Conservation (phyloP, 2,797 vertebrate species). For the Helostoma temminkii region DNA sequence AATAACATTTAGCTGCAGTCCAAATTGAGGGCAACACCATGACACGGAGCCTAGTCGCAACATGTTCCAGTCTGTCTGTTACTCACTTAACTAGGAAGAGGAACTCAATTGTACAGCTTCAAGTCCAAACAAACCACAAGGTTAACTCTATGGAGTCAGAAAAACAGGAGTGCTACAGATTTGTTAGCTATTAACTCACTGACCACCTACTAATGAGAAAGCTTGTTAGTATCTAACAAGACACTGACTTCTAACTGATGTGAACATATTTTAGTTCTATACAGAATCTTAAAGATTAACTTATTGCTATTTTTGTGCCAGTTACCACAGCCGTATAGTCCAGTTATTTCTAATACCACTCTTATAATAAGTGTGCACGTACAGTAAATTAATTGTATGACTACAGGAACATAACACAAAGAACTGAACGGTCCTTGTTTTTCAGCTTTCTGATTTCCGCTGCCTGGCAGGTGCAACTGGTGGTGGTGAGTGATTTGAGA, state of each 20-base stretch:
- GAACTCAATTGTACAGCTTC: neutral
- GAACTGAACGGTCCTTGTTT: slow-evolving; percentile 3
- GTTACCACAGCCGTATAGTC: neutral
- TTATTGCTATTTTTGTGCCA: neutral
- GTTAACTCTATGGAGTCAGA: slow-evolving; percentile 23
- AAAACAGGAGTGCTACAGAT: slow-evolving; percentile 19
- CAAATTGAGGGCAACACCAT: neutral
- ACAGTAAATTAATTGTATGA: slow-evolving; percentile 5
- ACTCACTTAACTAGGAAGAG: slow-evolving; percentile 29
- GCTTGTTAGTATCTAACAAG: slow-evolving; percentile 7
- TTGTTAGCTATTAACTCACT: slow-evolving; percentile 13
- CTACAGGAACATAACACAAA: slow-evolving; percentile 20
- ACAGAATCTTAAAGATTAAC: too few species aligned
- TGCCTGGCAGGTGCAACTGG: slow-evolving; percentile 50
- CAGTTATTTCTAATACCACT: neutral
- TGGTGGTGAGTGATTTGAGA: slow-evolving; percentile 47
- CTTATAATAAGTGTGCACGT: neutral
- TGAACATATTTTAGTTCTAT: neutral
- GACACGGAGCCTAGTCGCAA: neutral
- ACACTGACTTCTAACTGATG: neutral
- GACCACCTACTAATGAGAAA: slow-evolving; percentile 31
- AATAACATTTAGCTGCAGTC: neutral
- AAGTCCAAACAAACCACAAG: slow-evolving; percentile 21
- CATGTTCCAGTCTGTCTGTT: slow-evolving; percentile 14
- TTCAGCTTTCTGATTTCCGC: slow-evolving; percentile 13